Evolutionary conservation across 1,140 invertebrate species (phyloP), one percentile per base, ranked within the genome.

Genomic region (Saccostrea cuccullata): DNA sequence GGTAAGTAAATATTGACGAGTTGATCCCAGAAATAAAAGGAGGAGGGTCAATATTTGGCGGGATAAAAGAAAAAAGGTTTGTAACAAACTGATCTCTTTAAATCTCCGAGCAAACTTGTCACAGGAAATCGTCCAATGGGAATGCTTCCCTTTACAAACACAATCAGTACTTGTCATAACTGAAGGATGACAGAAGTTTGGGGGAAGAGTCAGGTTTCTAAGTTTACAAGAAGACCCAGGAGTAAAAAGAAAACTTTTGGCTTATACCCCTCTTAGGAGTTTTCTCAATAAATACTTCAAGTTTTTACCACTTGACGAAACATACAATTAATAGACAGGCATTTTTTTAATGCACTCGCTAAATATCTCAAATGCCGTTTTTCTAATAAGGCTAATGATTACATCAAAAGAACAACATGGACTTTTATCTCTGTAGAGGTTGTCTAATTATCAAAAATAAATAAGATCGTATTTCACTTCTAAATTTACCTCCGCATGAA

Each of bases 1-100:
- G 15, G 70, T 30, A 30, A 77, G 70, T 77, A 77, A 77, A 77
- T 77, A 77, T 77, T 77, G 70, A 77, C 23, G 30, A 77, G 70
- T 77, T 77, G 70, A 77, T 77, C 70, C 70, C 70, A 36, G 70
- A 13, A 77, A 77, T 77, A 3, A 77, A 26, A 77, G 70, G 26
- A 77, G 70, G 26, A 77, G 70, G 70, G 70, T 77, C 70, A 77
- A 77, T 77, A 77, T 77, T 77, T 77, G 70, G 70, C 70, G 12
- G 70, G 26, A 77, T 36, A 77, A 15, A 77, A 77, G 70, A 77
- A 77, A 77, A 77, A 77, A 77, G 70, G 70, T 77, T 77, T 77
- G 70, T 77, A 77, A 77, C 70, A 77, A 77, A 77, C 30, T 77
- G 70, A 77, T 77, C 70, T 77, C 70, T 77, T 77, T 77, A 77